These are phyloP conservation scores for Colius striatus DNA, from an alignment of 2,113 vertebrate species.

Conservation along the genomic window DNA sequence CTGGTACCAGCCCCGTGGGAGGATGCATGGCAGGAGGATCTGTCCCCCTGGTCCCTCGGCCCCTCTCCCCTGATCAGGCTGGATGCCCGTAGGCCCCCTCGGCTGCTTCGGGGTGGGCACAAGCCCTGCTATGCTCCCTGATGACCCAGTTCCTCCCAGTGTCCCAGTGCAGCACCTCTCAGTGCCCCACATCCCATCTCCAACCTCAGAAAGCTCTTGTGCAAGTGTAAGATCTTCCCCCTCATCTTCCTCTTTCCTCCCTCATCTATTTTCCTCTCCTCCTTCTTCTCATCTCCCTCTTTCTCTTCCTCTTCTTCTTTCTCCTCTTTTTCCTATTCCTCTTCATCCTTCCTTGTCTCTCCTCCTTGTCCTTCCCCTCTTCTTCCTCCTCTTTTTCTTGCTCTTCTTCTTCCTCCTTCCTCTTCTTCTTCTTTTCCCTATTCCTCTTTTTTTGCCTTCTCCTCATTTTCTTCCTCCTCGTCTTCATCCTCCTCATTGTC, in stretches of 20 bases:
- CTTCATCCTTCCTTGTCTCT: background rate
- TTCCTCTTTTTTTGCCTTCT: fast-evolving
- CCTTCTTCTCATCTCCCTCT: background rate
- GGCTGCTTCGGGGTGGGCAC: fast-evolving
- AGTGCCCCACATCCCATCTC: fast-evolving
- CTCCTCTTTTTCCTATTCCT: background rate
- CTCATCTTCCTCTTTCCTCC: background rate
- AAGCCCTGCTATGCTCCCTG: fast-evolving
- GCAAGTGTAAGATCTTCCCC: background rate
- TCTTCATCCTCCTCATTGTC: background rate
- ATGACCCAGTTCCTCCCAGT: background rate
- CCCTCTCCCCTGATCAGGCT: background rate
- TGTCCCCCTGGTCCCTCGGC: fast-evolving
- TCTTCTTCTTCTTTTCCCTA: too few relatives aligned
- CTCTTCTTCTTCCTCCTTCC: fast-evolving
- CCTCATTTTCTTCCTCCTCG: background rate
- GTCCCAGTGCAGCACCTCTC: background rate
- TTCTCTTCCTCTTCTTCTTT: background rate
- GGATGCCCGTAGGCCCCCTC: fast-evolving
- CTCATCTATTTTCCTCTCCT: fast-evolving
- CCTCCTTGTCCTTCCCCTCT: background rate
- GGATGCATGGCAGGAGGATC: background rate
- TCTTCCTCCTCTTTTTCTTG: fast-evolving
- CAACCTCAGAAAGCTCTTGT: background rate
- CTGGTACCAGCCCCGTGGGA: fast-evolving